phyloP scores from a whole-genome alignment of 2,113 vertebrate species.

The Rissa tridactyla region DNA sequence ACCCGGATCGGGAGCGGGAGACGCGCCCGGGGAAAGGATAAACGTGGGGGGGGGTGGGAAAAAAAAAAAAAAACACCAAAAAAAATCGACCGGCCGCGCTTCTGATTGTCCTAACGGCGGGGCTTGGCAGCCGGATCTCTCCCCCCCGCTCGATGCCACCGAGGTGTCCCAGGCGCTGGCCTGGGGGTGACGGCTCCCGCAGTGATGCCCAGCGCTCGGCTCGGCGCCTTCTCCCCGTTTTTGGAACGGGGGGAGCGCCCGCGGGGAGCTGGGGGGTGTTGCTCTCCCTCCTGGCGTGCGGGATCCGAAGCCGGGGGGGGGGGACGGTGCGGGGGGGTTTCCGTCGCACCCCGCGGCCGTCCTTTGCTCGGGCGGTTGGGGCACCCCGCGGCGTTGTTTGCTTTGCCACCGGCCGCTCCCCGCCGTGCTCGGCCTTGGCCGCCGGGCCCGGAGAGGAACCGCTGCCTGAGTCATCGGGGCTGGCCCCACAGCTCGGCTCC shows the following conservation, averaged over 20 bases:
- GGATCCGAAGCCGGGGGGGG: not conserved
- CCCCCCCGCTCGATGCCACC: rapidly evolving
- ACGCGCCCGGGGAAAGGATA: rapidly evolving
- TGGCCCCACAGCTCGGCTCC: not conserved
- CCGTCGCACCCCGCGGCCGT: not conserved
- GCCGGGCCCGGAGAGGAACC: not conserved
- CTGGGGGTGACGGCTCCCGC: not conserved
- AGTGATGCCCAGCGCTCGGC: rapidly evolving
- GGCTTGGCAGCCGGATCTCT: not conserved
- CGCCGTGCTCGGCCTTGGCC: not conserved
- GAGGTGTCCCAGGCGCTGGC: not conserved
- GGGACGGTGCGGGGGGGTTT: too few species aligned
- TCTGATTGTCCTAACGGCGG: not conserved
- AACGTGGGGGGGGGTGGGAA: not conserved
- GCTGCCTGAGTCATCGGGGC: not conserved
- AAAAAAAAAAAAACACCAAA: too few species aligned
- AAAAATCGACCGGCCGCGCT: rapidly evolving
- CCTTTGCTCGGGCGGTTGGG: not conserved
- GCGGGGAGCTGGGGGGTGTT: not conserved
- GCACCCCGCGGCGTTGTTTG: not conserved
- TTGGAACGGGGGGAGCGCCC: not conserved
- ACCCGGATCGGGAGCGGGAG: not conserved
- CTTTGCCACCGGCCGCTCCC: not conserved
- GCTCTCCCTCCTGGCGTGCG: not conserved
- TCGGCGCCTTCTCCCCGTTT: rapidly evolving